These are phyloP conservation scores for Amiota minor DNA, from an alignment of 2,888 invertebrate genomes.

Conservation along the genomic window DNA sequence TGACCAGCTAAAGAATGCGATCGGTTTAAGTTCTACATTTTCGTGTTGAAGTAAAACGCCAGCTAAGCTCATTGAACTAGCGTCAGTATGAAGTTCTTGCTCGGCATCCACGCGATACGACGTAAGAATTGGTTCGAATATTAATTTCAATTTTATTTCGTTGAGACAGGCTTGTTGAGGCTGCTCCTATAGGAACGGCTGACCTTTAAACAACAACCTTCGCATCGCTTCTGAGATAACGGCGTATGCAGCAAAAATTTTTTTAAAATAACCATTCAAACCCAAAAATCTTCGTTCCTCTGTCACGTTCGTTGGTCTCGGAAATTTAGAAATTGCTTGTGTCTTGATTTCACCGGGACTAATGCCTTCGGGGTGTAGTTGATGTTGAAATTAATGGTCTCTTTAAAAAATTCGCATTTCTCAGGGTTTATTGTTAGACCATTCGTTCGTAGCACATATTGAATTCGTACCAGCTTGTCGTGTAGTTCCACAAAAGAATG, in stretches of 20 bases:
- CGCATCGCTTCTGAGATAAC: conserved; percentile 31
- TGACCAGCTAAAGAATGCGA: conserved; percentile 22
- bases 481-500: conserved; percentile 3
- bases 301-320: conserved; percentile 29
- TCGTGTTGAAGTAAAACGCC: conserved; percentile 22
- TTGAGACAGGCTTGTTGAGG: no score
- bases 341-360: conserved; percentile 2
- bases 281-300: conserved; percentile 42
- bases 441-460: neutral
- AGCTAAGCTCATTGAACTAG: neutral
- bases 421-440: neutral
- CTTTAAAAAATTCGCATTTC: conserved; percentile 16
- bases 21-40: conserved; percentile 21
- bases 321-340: conserved; percentile 20
- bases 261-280: conserved; percentile 42
- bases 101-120: no score
- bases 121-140: no score
- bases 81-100: no score
- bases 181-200: neutral
- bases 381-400: neutral
- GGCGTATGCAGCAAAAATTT: conserved; percentile 29
- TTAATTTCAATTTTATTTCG: no score
- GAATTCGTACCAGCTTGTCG: neutral
- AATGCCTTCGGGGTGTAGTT: neutral
- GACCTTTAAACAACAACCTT: conserved; percentile 7